Conservation (phyloP, 2,888 invertebrate species). For the Lithosia quadra region DNA sequence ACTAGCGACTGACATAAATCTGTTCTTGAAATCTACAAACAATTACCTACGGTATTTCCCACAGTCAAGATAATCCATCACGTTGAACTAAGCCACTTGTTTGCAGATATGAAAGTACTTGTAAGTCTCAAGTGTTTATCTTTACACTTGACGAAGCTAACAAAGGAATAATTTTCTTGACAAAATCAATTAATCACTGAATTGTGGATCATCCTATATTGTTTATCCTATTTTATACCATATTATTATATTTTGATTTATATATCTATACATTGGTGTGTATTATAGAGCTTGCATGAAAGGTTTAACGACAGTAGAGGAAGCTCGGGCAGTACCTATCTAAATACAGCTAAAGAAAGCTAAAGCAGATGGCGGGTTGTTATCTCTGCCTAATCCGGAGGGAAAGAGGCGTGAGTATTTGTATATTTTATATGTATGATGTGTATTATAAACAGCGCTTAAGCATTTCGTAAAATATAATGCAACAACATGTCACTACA, state of each 20-base stretch:
- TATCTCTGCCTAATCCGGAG: no score
- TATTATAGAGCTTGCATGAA: no score
- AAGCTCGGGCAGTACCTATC: no score
- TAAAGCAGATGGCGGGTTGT: no score
- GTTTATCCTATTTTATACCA: no score
- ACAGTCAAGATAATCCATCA: neutral
- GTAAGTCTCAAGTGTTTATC: slow-evolving; percentile 1
- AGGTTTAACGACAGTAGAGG: no score
- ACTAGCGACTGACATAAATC: neutral
- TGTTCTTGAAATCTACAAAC: neutral
- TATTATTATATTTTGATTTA: no score
- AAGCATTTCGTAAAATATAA: neutral
- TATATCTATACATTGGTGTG: no score
- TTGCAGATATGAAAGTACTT: slow-evolving; percentile 5
- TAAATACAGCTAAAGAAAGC: no score
- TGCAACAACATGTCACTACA: neutral
- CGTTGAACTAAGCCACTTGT: neutral
- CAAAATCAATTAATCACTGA: neutral
- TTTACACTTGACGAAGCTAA: neutral
- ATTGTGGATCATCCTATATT: neutral
- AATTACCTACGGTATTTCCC: slow-evolving; percentile 6
- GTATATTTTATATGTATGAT: no score
- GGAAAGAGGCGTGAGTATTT: no score
- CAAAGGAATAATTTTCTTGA: neutral
- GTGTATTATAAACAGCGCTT: neutral